Conservation (phyloP, 2,797 vertebrate genomes). For the Microchirus variegatus region DNA sequence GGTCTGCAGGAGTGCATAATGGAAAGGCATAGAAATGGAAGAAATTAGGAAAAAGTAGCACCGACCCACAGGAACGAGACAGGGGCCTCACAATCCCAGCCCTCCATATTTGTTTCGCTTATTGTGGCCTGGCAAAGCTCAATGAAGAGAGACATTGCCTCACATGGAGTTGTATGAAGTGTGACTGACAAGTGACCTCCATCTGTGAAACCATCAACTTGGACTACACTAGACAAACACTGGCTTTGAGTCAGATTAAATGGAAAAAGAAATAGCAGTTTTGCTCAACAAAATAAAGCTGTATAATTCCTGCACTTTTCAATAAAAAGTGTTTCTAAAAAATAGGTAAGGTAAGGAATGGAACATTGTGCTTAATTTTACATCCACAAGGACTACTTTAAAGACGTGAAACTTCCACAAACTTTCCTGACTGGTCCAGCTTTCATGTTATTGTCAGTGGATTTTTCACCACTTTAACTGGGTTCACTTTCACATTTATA, state of each 20-base stretch:
- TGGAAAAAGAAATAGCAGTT: background rate
- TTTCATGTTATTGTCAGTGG: background rate
- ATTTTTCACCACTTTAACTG: no score
- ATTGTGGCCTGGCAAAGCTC: slow-evolving; percentile 47
- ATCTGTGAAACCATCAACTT: slow-evolving; percentile 3
- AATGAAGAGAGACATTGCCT: slow-evolving; percentile 12
- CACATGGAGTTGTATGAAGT: background rate
- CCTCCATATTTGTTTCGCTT: slow-evolving; percentile 38
- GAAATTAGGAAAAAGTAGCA: slow-evolving; percentile 34
- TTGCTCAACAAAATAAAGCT: background rate
- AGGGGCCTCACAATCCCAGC: slow-evolving; percentile 18
- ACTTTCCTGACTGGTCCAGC: background rate
- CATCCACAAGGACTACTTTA: slow-evolving; percentile 1
- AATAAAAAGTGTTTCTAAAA: background rate
- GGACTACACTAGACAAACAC: slow-evolving; percentile 1
- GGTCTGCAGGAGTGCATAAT: slow-evolving; percentile 30
- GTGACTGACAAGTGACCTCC: slow-evolving; percentile 27
- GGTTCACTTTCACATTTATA: background rate
- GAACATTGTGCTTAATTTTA: slow-evolving; percentile 4
- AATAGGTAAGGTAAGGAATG: background rate
- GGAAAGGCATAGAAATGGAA: slow-evolving; percentile 35
- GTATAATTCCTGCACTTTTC: background rate
- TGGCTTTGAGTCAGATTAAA: background rate
- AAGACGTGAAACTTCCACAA: background rate
- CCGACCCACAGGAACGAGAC: slow-evolving; percentile 36